Percentiles rank a stretch among this genome's conserved stretches.
phyloP scores from a whole-genome alignment of 35 echinoderm and acorn worm species.

The Patiria miniata region DNA sequence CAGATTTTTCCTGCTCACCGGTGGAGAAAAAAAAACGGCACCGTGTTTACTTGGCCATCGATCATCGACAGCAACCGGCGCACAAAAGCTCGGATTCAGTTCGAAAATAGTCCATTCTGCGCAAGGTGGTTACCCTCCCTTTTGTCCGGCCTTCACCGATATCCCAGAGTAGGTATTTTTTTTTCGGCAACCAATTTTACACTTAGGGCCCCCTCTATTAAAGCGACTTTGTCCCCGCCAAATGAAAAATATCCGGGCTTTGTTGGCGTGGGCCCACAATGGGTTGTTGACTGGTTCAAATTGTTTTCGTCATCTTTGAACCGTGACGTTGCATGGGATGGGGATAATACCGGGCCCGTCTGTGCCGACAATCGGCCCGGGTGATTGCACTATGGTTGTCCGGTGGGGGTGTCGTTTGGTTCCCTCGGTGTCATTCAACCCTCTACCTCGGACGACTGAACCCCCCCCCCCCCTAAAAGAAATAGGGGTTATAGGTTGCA shows the following conservation, averaged over 20 bases:
- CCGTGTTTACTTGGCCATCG: neutral
- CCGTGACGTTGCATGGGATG: too few species aligned
- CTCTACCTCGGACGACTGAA: neutral
- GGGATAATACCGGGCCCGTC: too few species aligned
- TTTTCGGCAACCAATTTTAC: neutral
- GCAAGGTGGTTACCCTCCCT: neutral
- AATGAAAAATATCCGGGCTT: conserved; percentile 29
- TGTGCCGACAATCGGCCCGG: neutral
- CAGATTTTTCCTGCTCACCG: neutral
- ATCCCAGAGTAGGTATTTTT: too few species aligned
- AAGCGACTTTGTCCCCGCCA: conserved; percentile 4
- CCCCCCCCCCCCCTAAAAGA: too few species aligned
- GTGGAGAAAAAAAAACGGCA: neutral
- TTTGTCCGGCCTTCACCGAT: neutral
- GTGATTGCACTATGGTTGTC: neutral
- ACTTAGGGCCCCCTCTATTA: neutral
- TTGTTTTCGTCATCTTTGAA: neutral
- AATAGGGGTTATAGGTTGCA: too few species aligned
- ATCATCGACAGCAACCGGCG: neutral
- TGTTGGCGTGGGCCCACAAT: neutral
- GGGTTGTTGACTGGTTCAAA: conserved; percentile 13
- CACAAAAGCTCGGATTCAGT: neutral
- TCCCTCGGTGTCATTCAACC: neutral
- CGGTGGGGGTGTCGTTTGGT: neutral
- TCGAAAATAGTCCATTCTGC: neutral